Percentiles rank a stretch among this genome's conserved stretches.
Evolutionary conservation across 2,113 vertebrate genomes (phyloP).

Genomic region (Atractosteus spatula): DNA sequence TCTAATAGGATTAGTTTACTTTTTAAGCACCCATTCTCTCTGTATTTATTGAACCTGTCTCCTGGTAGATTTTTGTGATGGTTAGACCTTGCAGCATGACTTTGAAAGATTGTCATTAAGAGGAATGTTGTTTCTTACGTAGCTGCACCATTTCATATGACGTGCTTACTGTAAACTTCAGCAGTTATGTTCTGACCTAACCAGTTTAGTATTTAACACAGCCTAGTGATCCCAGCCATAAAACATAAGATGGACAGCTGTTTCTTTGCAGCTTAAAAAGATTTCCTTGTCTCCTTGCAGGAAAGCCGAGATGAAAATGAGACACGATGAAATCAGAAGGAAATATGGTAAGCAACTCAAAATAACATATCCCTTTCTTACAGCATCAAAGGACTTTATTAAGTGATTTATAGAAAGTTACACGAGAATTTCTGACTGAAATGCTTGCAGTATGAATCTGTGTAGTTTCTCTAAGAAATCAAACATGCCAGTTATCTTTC

Average conservation of each 20-base stretch:
- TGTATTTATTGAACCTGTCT: neutral
- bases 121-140: neutral
- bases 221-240: too few species aligned
- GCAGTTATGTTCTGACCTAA: neutral
- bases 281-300: slow-evolving; percentile 55
- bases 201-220: neutral
- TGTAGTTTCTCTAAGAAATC: too few species aligned
- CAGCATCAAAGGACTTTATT: neutral
- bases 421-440: too few species aligned
- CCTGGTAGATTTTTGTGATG: neutral
- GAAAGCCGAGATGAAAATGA: slow-evolving; percentile 82
- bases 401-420: too few species aligned
- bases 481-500: too few species aligned
- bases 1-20: too few species aligned
- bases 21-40: too few species aligned
- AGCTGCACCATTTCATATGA: neutral
- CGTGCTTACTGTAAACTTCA: neutral
- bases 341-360: slow-evolving; percentile 81
- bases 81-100: neutral
- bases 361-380: neutral
- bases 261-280: slow-evolving; percentile 12
- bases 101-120: neutral
- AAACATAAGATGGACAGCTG: too few species aligned
- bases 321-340: slow-evolving; percentile 89
- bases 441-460: too few species aligned